A percentile compares a stretch with the other conserved stretches of the same genome.
phyloP scores from a whole-genome alignment of 2,888 invertebrate genomes.

The Plemyria rubiginata region DNA sequence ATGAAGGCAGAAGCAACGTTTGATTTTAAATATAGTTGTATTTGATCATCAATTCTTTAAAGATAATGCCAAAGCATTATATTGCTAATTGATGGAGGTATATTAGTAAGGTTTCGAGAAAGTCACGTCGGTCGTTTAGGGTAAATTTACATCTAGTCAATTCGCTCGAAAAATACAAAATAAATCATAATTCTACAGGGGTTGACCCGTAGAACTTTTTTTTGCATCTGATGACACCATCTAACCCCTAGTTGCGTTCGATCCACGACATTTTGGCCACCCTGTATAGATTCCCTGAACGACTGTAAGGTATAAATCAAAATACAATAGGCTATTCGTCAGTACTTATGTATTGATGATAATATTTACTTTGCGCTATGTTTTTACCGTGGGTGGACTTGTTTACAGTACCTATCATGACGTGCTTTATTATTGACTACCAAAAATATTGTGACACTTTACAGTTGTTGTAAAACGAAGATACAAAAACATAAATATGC shows the following conservation, averaged over 20 bases:
- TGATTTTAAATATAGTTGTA: constrained; percentile 28
- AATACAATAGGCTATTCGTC: constrained; percentile 22
- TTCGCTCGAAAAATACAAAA: too few relatives aligned
- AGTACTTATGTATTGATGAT: constrained; percentile 30
- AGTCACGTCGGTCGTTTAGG: constrained; percentile 17
- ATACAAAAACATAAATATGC: too few relatives aligned
- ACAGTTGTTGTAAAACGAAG: not conserved
- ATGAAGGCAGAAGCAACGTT: constrained; percentile 18
- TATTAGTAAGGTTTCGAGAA: constrained; percentile 16
- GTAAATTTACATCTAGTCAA: too few relatives aligned
- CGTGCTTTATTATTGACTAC: too few relatives aligned
- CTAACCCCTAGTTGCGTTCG: too few relatives aligned
- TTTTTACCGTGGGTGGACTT: constrained; percentile 26
- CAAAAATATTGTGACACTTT: not conserved
- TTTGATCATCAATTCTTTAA: constrained; percentile 33
- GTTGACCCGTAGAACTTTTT: too few relatives aligned
- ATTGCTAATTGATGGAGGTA: constrained; percentile 29
- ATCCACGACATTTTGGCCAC: too few relatives aligned
- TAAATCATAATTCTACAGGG: too few relatives aligned
- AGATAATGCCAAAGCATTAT: constrained; percentile 16
- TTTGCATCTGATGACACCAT: too few relatives aligned
- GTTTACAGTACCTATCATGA: not conserved
- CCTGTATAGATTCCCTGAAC: too few relatives aligned
- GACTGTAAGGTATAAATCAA: constrained; percentile 20
- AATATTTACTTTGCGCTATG: constrained; percentile 36